These are phyloP conservation scores for Xenus cinereus DNA, from an alignment of 2,113 vertebrate genomes.

Conservation along the genomic window DNA sequence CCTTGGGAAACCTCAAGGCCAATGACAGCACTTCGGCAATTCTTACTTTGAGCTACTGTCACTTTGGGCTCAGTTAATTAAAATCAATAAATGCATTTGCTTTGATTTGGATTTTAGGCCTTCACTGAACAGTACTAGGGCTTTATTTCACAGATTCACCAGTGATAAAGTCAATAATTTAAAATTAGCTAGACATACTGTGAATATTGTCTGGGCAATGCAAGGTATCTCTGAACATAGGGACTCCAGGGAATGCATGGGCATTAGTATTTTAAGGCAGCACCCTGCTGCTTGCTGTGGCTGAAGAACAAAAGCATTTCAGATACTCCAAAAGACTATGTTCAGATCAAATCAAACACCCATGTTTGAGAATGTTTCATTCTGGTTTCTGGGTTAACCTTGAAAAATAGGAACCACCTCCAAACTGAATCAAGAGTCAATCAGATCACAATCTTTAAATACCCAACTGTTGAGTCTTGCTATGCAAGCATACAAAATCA, in stretches of 20 bases:
- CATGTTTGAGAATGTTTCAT: not conserved
- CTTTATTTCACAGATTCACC: slow-evolving; percentile 21
- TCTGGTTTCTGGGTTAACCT: not conserved
- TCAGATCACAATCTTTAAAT: not conserved
- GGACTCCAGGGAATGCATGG: not conserved
- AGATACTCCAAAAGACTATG: not conserved
- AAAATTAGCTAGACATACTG: slow-evolving; percentile 23
- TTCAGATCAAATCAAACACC: not conserved
- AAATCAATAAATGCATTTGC: slow-evolving; percentile 60
- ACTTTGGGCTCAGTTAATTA: slow-evolving; percentile 30
- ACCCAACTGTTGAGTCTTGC: not conserved
- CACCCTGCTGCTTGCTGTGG: not conserved
- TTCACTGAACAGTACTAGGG: not conserved
- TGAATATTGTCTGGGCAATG: slow-evolving; percentile 6
- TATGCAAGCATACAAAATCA: not conserved
- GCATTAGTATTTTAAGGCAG: not conserved
- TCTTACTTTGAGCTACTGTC: not conserved
- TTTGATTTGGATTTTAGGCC: slow-evolving; percentile 41
- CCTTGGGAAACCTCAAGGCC: not conserved
- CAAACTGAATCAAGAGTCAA: not conserved
- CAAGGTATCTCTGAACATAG: not conserved
- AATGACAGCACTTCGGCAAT: not conserved
- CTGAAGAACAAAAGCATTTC: not conserved
- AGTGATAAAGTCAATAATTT: slow-evolving; percentile 38
- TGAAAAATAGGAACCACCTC: not conserved